Percentiles rank a stretch among this genome's conserved stretches.
Evolutionary conservation across 2,113 vertebrate genomes (phyloP).

Genomic region (Macquaria ambigua): DNA sequence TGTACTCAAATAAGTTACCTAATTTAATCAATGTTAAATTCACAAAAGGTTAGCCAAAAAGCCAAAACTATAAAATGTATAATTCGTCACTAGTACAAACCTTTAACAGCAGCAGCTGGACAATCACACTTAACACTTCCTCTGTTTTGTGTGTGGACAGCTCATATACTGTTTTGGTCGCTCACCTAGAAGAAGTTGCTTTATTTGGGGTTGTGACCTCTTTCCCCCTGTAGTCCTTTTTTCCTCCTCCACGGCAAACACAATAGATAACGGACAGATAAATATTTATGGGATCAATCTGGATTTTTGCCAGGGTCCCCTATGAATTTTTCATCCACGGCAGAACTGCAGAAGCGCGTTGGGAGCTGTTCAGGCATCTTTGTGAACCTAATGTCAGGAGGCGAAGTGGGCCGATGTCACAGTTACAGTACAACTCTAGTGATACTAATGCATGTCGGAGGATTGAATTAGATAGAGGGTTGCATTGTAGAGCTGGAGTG

Average conservation of each 20-base stretch:
- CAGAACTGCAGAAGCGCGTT: conserved; percentile 50
- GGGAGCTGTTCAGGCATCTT: conserved; percentile 55
- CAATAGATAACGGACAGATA: conserved; percentile 73
- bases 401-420: conserved; percentile 22
- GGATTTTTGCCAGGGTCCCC: conserved; percentile 48
- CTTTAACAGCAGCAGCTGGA: background rate
- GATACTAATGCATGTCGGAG: conserved; percentile 10
- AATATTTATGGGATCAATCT: conserved; percentile 78
- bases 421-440: conserved; percentile 20
- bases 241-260: conserved; percentile 41
- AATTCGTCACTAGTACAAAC: background rate
- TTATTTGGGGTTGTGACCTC: conserved; percentile 51
- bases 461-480: conserved; percentile 4
- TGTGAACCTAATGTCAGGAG: conserved; percentile 58
- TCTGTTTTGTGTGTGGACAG: background rate
- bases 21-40: background rate
- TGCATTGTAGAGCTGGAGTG: background rate
- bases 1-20: background rate
- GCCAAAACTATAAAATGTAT: background rate
- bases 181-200: conserved; percentile 38
- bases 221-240: conserved; percentile 11
- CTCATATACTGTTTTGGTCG: conserved; percentile 3
- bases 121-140: background rate
- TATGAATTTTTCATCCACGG: conserved; percentile 75
- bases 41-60: background rate